Evolutionary conservation across 2,888 invertebrate species (phyloP), one percentile per base, ranked within the genome.

Genomic region (Monochamus alternatus): DNA sequence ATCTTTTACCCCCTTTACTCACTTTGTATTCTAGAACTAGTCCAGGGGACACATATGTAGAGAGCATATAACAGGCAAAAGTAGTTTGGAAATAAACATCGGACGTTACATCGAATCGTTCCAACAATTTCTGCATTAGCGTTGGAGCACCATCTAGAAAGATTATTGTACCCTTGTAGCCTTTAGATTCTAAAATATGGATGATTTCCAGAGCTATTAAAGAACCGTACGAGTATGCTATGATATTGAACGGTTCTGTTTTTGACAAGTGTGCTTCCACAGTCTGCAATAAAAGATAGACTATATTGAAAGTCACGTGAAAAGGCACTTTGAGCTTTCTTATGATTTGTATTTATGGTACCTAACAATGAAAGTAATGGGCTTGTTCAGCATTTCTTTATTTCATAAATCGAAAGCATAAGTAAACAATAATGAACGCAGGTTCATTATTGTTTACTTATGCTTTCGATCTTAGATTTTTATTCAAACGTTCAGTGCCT

Each of bases 171-270:
- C 95, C 95, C 12, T 86, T 89, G 70, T 90, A 90, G 80, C 94
- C 95, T 83, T 91, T 89, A 7, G 88, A 89, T 87, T 96, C 96
- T 51, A 98, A 89, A 83, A 92, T 90, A 8, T 92, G 89, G 4
- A 94, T 94, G 75, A 98, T 89, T 86, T 97, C 95, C 73, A 97
- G 88, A 0, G 95, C 94, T 22, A 97, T 90, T 31, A 95, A 88
- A 0, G 94, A 90, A 63, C 98, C 98, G 85, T 93, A 98, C 12
- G 98, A 98, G 90, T 98, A 98, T 2, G 95, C 97, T n/a, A 95
- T 91, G 0, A 98, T 87, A 75, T 92, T 92, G 89, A 95, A 97
- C 0, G 91, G 90, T 66, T 92, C 90, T 0, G 90, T 89, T 0
- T 91, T 92, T 0, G 90, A 87, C 9, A 93, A 84, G 8, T 90